These are phyloP conservation scores for Melanotaenia duboulayi DNA, from an alignment of 2,113 vertebrate genomes.

Conservation along the genomic window DNA sequence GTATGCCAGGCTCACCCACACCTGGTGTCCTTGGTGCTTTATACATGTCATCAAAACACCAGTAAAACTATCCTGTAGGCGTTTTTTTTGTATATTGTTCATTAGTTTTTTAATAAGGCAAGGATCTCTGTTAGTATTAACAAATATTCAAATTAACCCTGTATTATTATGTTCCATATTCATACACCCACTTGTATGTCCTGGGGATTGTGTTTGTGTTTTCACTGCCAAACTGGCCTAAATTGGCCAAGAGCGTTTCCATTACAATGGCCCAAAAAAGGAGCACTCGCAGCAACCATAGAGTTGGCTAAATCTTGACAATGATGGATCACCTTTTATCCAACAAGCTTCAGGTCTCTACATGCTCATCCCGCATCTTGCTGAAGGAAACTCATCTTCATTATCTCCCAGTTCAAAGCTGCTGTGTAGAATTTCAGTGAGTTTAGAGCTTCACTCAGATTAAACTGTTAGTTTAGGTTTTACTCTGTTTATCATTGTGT, in stretches of 20 bases:
- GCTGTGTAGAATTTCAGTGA: conserved; percentile 1
- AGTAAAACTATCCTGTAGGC: not conserved
- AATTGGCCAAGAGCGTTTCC: conserved; percentile 1
- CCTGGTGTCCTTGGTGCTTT: not conserved
- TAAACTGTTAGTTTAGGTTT: not conserved
- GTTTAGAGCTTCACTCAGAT: not conserved
- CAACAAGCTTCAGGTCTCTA: conserved; percentile 14
- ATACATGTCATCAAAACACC: not conserved
- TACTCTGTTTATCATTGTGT: not conserved
- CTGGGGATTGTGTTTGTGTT: conserved; percentile 12
- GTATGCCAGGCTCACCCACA: accelerated
- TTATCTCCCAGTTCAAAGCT: not conserved
- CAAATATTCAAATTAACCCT: not conserved
- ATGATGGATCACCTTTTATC: not conserved
- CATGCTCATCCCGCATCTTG: conserved; percentile 3
- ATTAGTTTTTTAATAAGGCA: not conserved
- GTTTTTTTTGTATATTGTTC: not conserved
- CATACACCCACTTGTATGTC: no score
- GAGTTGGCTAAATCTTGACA: conserved; percentile 1
- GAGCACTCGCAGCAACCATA: not conserved
- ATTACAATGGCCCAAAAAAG: not conserved
- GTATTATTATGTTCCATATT: no score
- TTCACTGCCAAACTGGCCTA: not conserved
- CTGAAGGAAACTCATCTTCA: not conserved
- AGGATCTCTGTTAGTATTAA: not conserved